Evolutionary conservation across 2,113 vertebrate species (phyloP), one percentile per base, ranked within the genome.

Genomic region (Gasterosteus aculeatus): DNA sequence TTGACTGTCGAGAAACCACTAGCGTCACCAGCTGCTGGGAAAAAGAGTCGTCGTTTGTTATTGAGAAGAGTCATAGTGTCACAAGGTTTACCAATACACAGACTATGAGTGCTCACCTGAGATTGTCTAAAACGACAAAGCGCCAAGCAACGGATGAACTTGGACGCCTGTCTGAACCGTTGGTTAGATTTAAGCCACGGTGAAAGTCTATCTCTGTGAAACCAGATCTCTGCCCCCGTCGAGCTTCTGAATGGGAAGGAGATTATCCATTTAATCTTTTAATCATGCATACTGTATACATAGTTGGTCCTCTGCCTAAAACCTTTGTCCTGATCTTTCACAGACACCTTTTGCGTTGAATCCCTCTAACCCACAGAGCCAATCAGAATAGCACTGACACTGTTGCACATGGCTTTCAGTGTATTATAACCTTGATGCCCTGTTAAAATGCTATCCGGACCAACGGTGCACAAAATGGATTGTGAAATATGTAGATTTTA

Each of bases 191-290:
- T 76, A 80, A 85, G 80, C 74, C 44, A 31, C 59, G 60, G 38
- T 66, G 31, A 84, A 79, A 76, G 63, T 87, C 72, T 85, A 12
- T 77, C 82, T 84, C 80, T 83, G 67, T 82, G 56, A 88, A 83
- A 69, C 80, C 82, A 81, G 84, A 90, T 85, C 70, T 69, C 82
- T 89, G 78, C 88, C 78, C 91, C 85, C 75, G 71, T 82, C 77
- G 73, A 49, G 67, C 65, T 84, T 81, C 84, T 89, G 81, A 90
- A 90, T 84, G 31, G 72, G 56, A 75, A 70, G 65, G 74, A 87
- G 86, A 93, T 91, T 87, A 91, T 89, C 86, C 82, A 74, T 87
- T 85, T 92, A 93, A 93, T 92, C 85, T 91, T 75, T 91, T 87
- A 83, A 91, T 92, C 86, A 84, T 77, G 73, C 76, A n/a, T 68